Percentiles rank a stretch among this genome's conserved stretches.
Evolutionary conservation across 2,888 invertebrate genomes (phyloP).

Genomic region (Germaria angustata): DNA sequence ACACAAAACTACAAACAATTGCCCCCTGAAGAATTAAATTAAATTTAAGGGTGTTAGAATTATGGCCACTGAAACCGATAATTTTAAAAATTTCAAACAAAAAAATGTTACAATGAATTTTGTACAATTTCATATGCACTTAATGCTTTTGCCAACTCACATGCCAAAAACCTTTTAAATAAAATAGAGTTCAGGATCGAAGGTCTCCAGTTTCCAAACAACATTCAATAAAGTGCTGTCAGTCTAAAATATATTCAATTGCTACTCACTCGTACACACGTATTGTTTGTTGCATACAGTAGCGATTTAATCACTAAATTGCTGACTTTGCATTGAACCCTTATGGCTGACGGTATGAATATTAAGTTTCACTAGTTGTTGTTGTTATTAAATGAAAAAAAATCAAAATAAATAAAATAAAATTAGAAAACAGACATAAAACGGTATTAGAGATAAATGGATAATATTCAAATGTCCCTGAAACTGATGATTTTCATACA

Average conservation of each 20-base stretch:
- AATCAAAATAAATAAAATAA: neutral
- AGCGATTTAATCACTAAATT: slow-evolving; percentile 69
- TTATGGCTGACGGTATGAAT: slow-evolving; percentile 39
- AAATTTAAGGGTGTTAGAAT: slow-evolving; percentile 44
- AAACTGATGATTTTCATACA: slow-evolving; percentile 31
- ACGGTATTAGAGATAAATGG: neutral
- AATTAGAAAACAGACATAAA: too few species aligned
- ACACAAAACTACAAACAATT: neutral
- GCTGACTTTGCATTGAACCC: slow-evolving; percentile 66
- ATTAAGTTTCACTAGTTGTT: slow-evolving; percentile 45
- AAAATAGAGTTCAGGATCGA: slow-evolving; percentile 64
- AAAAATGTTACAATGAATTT: too few species aligned
- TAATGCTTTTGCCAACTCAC: neutral
- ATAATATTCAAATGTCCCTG: slow-evolving; percentile 43
- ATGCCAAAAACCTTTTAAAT: slow-evolving; percentile 12
- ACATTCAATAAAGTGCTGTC: slow-evolving; percentile 45
- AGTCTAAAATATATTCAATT: slow-evolving; percentile 29
- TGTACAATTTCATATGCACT: too few species aligned
- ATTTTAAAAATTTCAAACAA: too few species aligned
- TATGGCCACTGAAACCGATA: neutral
- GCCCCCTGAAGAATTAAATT: slow-evolving; percentile 14
- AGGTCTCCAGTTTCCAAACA: slow-evolving; percentile 51
- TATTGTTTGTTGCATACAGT: slow-evolving; percentile 56
- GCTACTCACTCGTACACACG: slow-evolving; percentile 8
- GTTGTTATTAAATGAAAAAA: slow-evolving; percentile 4